phyloP scores from a whole-genome alignment of 2,888 invertebrate species.

The Diaprepes abbreviatus region DNA sequence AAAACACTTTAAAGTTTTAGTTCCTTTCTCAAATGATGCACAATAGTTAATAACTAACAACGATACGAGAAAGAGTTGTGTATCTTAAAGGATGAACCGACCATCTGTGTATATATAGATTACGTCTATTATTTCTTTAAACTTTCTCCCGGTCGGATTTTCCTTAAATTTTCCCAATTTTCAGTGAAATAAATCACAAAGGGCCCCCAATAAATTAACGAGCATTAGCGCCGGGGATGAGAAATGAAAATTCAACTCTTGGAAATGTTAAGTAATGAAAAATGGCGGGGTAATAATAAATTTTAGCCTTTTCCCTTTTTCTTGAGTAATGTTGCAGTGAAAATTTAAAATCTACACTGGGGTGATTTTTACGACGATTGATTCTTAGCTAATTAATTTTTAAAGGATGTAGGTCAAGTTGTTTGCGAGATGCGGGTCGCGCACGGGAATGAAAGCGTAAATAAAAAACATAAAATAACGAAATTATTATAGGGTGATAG shows the following conservation, averaged over 20 bases:
- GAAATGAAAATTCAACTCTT: slow-evolving; percentile 48
- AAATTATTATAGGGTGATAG: too few species aligned
- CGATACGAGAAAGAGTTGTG: too few species aligned
- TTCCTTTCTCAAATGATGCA: too few species aligned
- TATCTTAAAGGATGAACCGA: too few species aligned
- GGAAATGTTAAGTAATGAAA: slow-evolving; percentile 48
- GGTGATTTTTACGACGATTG: slow-evolving; percentile 1
- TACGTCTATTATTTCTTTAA: slow-evolving; percentile 16
- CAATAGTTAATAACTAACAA: too few species aligned
- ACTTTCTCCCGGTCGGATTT: slow-evolving; percentile 17
- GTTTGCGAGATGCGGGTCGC: too few species aligned
- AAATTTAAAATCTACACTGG: slow-evolving; percentile 14
- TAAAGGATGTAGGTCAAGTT: neutral
- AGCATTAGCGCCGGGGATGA: slow-evolving; percentile 44
- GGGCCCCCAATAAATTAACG: slow-evolving; percentile 51
- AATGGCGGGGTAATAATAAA: slow-evolving; percentile 45
- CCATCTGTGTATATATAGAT: neutral
- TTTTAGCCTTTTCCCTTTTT: slow-evolving; percentile 11
- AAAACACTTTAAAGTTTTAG: too few species aligned
- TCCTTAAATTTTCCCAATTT: slow-evolving; percentile 41
- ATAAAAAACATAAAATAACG: too few species aligned
- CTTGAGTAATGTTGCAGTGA: slow-evolving; percentile 12
- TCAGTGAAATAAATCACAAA: slow-evolving; percentile 43
- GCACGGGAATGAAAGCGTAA: too few species aligned
- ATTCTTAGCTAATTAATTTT: slow-evolving; percentile 4